Base-by-base conservation (phyloP, 2,797 vertebrate species). In the Prunella strophiata region DNA sequence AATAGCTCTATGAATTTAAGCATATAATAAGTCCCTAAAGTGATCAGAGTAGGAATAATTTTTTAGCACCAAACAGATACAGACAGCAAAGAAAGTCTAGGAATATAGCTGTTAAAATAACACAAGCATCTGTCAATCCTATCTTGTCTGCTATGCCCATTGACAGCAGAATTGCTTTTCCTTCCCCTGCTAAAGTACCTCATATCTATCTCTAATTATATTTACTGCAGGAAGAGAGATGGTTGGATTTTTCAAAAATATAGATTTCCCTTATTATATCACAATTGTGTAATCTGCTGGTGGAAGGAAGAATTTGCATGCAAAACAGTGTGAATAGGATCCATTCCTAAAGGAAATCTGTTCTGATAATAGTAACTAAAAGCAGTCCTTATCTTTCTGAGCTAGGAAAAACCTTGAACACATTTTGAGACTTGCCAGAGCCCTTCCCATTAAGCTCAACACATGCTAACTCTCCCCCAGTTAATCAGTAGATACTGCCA, bases 401-500 rank as follows among this genome's bases (percentile, higher is more conserved):
- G 47, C 30, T 55, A 84, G 30, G 34, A 85, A 87, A 91, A 91
- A 10, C 42, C 68, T 51, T 75, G 74, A 78, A 59, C n/a, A 78
- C 13, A 19, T 48, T 86, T 85, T 36, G 38, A 68, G 89, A 71
- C 23, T 62, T 75, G 43, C 20, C 2, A 2, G 10, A 75, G 42
- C 30, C 43, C 42, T 82, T 40, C 36, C 48, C 34, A 36, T 87
- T 93, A 62, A 76, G 47, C 15, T 85, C 16, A 81, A n/a, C 43
- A 27, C 32, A 47, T 43, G 51, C 19, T 75, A 90, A 52, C 61
- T 32, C 42, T 63, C 58, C 88, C 63, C 38, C 71, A 74, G 42
- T 91, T 90, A 91, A 92, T 88, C 94, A 93, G 71, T 19, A 91
- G 88, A 65, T 70, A 73, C 17, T 72, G 65, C 58, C 65, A 92